Conservation (phyloP, 2,888 invertebrate species). For the Crossocerus cetratus region DNA sequence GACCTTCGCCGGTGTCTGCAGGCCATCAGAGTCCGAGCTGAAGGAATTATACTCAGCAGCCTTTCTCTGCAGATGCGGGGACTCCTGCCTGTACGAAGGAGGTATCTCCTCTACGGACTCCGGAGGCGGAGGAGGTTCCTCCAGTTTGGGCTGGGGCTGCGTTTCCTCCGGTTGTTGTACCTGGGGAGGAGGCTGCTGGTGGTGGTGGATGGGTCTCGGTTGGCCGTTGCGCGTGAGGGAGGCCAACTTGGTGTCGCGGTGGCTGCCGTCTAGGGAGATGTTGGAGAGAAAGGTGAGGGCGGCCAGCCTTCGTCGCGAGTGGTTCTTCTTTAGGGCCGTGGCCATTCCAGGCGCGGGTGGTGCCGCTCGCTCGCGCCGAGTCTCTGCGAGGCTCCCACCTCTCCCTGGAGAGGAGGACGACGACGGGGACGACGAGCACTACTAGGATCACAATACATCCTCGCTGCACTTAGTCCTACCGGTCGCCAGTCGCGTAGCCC, state of each 20-base stretch:
- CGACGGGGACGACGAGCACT: slow-evolving; percentile 24
- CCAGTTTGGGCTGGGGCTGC: slow-evolving; percentile 12
- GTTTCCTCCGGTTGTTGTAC: slow-evolving; percentile 47
- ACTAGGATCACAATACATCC: slow-evolving; percentile 73
- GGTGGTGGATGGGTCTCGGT: slow-evolving; percentile 36
- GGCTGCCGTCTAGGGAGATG: slow-evolving; percentile 95
- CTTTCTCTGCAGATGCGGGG: slow-evolving; percentile 50
- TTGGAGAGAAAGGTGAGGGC: slow-evolving; percentile 96
- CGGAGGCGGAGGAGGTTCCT: not conserved
- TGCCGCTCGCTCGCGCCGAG: slow-evolving; percentile 33
- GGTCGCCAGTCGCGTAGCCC: slow-evolving; percentile 53
- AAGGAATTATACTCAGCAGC: slow-evolving; percentile 78
- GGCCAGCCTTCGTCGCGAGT: slow-evolving; percentile 91
- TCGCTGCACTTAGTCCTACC: slow-evolving; percentile 73
- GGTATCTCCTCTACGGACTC: no score
- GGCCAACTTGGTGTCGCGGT: slow-evolving; percentile 84
- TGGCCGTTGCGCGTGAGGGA: slow-evolving; percentile 72
- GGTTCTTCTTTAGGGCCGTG: slow-evolving; percentile 79
- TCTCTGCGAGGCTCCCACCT: slow-evolving; percentile 36
- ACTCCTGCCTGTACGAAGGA: slow-evolving; percentile 42
- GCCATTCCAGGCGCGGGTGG: slow-evolving; percentile 76
- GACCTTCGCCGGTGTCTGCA: slow-evolving; percentile 83
- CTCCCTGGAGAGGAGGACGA: slow-evolving; percentile 56
- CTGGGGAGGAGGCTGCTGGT: no score
- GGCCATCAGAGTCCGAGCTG: slow-evolving; percentile 87